phyloP scores from a whole-genome alignment of 2,113 vertebrate species.

The Rhabdomys dilectus region DNA sequence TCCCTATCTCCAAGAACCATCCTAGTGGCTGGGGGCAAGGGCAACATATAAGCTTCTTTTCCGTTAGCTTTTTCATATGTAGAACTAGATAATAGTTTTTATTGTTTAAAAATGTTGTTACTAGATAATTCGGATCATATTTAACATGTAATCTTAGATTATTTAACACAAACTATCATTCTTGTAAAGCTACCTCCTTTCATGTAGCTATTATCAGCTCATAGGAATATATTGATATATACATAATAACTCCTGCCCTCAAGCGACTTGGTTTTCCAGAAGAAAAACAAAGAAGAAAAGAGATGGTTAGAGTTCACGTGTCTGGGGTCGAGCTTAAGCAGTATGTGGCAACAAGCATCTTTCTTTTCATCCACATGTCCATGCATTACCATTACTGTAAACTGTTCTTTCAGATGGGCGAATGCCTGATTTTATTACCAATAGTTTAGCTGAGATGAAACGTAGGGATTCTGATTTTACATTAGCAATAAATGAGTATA shows the following conservation, averaged over 20 bases:
- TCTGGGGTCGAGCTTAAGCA: not conserved
- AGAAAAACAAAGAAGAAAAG: not conserved
- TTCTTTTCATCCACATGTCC: not conserved
- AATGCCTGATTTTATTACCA: slow-evolving; percentile 13
- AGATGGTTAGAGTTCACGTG: not conserved
- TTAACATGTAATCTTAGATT: not conserved
- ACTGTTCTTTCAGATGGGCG: not conserved
- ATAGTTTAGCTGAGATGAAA: slow-evolving; percentile 35
- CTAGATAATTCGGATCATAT: not conserved
- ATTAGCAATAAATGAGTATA: slow-evolving; percentile 58
- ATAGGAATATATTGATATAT: not conserved
- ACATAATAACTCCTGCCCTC: not conserved
- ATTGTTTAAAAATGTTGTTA: not conserved
- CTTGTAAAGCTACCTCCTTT: not conserved
- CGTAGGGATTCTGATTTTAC: slow-evolving; percentile 54
- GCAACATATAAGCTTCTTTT: not conserved
- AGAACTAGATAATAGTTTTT: slow-evolving; percentile 12
- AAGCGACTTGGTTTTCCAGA: not conserved
- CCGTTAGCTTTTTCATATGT: slow-evolving; percentile 6
- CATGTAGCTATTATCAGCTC: not conserved
- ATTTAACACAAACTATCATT: not conserved
- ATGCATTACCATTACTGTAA: not conserved
- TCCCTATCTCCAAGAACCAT: too few species aligned
- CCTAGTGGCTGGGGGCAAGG: too few species aligned
- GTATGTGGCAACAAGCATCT: not conserved